Evolutionary conservation across 2,797 vertebrate species (phyloP).

Genomic region (Acanthurus leucopareius): DNA sequence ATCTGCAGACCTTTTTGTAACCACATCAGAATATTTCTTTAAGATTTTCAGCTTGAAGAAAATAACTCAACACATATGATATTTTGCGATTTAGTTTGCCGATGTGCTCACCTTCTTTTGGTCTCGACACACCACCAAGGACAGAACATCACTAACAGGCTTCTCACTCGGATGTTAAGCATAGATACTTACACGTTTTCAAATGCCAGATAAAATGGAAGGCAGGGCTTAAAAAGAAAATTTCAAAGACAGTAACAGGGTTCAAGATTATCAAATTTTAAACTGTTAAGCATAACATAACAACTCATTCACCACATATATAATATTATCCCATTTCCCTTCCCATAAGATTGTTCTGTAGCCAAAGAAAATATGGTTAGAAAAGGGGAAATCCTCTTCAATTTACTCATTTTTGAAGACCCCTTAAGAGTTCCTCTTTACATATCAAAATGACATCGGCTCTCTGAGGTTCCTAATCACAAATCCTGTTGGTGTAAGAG

Average conservation of each 20-base stretch:
- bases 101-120: constrained; percentile 78
- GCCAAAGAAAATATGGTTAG: constrained; percentile 79
- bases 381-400: constrained; percentile 73
- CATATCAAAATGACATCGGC: constrained; percentile 73
- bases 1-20: constrained; percentile 75
- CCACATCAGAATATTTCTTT: constrained; percentile 69
- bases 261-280: constrained; percentile 80
- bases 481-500: constrained; percentile 24
- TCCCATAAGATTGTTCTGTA: constrained; percentile 64
- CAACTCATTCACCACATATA: constrained; percentile 78
- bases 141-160: constrained; percentile 81
- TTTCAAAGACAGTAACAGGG: constrained; percentile 79
- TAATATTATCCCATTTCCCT: constrained; percentile 67
- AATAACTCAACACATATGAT: constrained; percentile 72
- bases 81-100: constrained; percentile 74
- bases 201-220: constrained; percentile 82
- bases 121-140: constrained; percentile 81
- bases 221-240: constrained; percentile 79
- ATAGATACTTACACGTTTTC: constrained; percentile 82
- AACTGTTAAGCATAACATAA: constrained; percentile 81
- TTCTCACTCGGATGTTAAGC: constrained; percentile 82
- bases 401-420: constrained; percentile 57
- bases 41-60: constrained; percentile 62
- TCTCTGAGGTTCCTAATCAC: constrained; percentile 46
- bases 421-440: constrained; percentile 63